Evolutionary conservation across 23 tunicate genomes (phyloP).

Genomic region (Halocynthia aurantium): DNA sequence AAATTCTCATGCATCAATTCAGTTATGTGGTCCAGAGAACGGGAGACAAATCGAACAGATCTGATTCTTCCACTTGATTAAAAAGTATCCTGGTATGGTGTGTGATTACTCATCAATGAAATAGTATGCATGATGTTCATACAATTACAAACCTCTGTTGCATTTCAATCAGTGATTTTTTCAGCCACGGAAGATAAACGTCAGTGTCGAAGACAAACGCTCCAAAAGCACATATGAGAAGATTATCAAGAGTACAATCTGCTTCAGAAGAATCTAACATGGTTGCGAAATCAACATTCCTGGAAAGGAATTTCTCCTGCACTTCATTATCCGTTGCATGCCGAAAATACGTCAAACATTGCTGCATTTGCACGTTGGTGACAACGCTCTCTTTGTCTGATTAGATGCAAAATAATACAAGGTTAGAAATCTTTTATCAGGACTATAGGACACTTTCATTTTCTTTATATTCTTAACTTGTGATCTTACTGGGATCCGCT

Average conservation of each 20-base stretch:
- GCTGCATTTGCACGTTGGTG: not conserved
- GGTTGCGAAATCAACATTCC: not conserved
- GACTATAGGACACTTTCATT: not conserved
- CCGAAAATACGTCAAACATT: not conserved
- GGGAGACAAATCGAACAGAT: slow-evolving; percentile 2
- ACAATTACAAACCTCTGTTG: not conserved
- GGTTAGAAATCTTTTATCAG: not conserved
- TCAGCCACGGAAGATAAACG: slow-evolving; percentile 2
- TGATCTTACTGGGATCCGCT: not conserved
- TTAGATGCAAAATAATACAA: not conserved
- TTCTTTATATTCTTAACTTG: not conserved
- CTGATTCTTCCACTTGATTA: not conserved
- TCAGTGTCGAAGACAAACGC: not conserved
- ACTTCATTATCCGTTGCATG: not conserved
- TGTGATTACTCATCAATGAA: not conserved
- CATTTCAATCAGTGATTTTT: not conserved
- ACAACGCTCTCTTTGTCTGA: not conserved
- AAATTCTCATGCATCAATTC: slow-evolving; percentile 8
- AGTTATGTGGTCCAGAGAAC: slow-evolving; percentile 2
- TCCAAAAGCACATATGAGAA: not conserved
- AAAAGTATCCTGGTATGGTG: not conserved
- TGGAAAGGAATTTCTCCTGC: slow-evolving; percentile 1
- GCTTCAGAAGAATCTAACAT: not conserved
- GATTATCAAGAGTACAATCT: not conserved
- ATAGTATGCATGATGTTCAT: not conserved